Base-by-base conservation (phyloP, 2,888 invertebrate species). In the Plebejus argus region DNA sequence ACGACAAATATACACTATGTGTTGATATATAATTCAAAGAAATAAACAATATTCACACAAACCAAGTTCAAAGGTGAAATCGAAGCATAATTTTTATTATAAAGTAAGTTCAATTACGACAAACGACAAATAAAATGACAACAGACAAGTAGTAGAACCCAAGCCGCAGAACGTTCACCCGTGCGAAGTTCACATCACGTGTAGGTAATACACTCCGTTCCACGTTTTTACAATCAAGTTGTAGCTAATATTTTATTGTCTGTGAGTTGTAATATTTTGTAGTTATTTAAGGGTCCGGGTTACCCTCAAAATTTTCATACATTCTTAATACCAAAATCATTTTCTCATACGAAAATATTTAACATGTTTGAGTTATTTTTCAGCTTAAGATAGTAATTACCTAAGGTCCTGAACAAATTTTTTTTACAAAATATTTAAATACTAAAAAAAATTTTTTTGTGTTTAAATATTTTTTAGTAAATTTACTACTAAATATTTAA, bases 81-180 rank as follows among this genome's bases (percentile, higher is more conserved):
- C 58, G 77, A 77, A 77, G 77, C 71, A 77, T 58, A 77, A 70
- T 71, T 77, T 77, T 71, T 58, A 72, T 4, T 74, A 45, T 58
- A 77, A 45, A 72, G 58, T 71, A 58, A 74, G 45, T 61, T 56
- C 28, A 71, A 58, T 45, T 61, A 58, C 58, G 72, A 74, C 77
- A 74, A 72, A 77, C 77, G 77, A 77, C 77, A 77, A 77, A 77
- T 77, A 77, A 77, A 77, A 77, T 74, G 74, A 74, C 74, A 74
- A 74, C n/a, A 72, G 77, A 77, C 77, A 77, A 77, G 28, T 77
- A 61, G 56, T 72, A 72, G 72, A 77, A 72, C 39, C 58, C 45
- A 66, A 72, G 72, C 77, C 77, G 45, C 76, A 61, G 76, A 56
- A 61, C 20, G 20, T 58, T 76, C 58, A 58, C 39, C 39, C 58